Percentiles rank a stretch among this genome's conserved stretches.
These are phyloP conservation scores for Drosophila bocki DNA, from an alignment of 1,140 invertebrate species.

Conservation along the genomic window DNA sequence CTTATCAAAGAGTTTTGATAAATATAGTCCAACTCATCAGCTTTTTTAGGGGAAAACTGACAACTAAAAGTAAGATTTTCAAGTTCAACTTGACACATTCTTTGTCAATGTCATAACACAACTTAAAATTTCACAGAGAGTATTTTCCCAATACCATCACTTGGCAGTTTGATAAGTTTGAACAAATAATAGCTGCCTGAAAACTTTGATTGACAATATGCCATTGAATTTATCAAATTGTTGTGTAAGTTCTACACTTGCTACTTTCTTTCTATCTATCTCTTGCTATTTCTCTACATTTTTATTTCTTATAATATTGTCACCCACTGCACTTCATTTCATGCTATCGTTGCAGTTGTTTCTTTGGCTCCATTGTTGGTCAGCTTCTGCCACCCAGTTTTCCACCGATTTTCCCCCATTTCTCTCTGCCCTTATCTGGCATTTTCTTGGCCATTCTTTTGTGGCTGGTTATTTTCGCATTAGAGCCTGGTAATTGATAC, in stretches of 20 bases:
- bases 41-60: not conserved
- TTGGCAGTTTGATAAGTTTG: slow-evolving; percentile 33
- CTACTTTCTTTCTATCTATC: slow-evolving; percentile 2
- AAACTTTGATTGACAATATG: slow-evolving; percentile 34
- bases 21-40: not conserved
- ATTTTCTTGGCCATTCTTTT: slow-evolving; percentile 58
- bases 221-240: slow-evolving; percentile 13
- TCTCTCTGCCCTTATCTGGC: slow-evolving; percentile 37
- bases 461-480: slow-evolving; percentile 78
- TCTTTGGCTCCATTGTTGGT: slow-evolving; percentile 34
- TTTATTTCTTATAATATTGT: slow-evolving; percentile 38
- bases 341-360: slow-evolving; percentile 23
- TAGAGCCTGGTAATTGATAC: slow-evolving; percentile 80
- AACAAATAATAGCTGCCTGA: slow-evolving; percentile 29
- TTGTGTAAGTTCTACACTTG: slow-evolving; percentile 16
- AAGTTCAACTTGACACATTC: slow-evolving; percentile 4
- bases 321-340: slow-evolving; percentile 53
- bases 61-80: not conserved
- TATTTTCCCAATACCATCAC: slow-evolving; percentile 10
- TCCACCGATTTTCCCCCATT: slow-evolving; percentile 3
- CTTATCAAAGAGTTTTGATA: not conserved
- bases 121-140: slow-evolving; percentile 13
- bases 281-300: not conserved
- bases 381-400: slow-evolving; percentile 17
- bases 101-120: not conserved